Evolutionary conservation across 2,113 vertebrate genomes (phyloP), one percentile per base, ranked within the genome.

Genomic region (Tringa solitaria): DNA sequence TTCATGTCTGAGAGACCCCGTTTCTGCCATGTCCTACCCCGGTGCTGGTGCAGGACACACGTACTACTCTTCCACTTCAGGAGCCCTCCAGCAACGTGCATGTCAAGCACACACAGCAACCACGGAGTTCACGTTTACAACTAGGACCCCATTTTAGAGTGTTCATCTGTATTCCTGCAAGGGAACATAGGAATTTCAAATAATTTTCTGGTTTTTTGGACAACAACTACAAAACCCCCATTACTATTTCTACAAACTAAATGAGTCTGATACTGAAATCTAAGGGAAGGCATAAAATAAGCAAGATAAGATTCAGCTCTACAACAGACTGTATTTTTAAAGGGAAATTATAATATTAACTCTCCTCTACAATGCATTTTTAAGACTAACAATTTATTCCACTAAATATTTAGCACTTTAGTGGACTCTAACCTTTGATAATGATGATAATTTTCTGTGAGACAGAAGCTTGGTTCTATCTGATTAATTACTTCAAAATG

Each of bases 11-110:
- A 1, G 14, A n/a, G 12, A 46, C 22, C 48, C 50, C 1, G 1
- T 27, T 64, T 33, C 53, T 37, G 26, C 15, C 22, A 10, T 14
- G 23, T 10, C 27, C 45, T 41, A 17, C 22, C 22, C 46, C 28
- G 15, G 7, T 84, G 35, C 68, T 76, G n/a, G 37, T 2, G 1
- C 8, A 39, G 33, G 22, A 57, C 22, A 37, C 0, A 0, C 4
- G 26, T n/a, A 32, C 5, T 7, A 6, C 45, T 37, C 51, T 67
- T 51, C 22, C 69, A 54, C 23, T 59, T 65, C 46, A 72, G 46
- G 63, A 88, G 43, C 51, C 72, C 45, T 19, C 50, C 18, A 45
- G n/a, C 56, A 79, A 32, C 0, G 3, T 7, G 22, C 43, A 33
- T 64, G 32, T 24, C 51, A 37, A 67, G 60, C 28, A 59, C 8